Base-by-base conservation (phyloP, 1,140 invertebrate species). In the Popillia japonica region DNA sequence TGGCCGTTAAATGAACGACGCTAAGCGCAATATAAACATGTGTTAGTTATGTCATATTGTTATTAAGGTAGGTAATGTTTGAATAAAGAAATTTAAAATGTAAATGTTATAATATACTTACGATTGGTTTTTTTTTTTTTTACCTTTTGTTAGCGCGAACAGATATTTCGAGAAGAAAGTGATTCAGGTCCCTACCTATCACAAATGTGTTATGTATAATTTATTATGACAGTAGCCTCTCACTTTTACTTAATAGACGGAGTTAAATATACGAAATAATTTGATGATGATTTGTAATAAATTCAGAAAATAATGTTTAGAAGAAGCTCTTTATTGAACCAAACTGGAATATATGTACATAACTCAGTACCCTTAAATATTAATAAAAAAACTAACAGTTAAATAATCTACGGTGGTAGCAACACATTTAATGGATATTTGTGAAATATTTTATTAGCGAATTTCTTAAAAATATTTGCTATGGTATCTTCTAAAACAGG, bases 401-500 rank as follows among this genome's bases (percentile, higher is more conserved):
- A 40, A 14, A 9, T 48, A 8, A 7, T 83, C n/a, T 81, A 86
- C 78, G 79, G 61, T 9, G 86, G 85, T 75, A 86, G 81, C 40
- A 86, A 76, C 10, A 83, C 78, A 78, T 81, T 80, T 14, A 85
- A 80, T 7, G 85, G 86, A 82, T 85, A 86, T 79, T 86, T 86
- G 81, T 86, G 76, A 82, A 88, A 82, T 82, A 87, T 86, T 81
- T 89, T 90, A 78, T 92, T 91, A 0, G 90, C 85, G 27, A 92
- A 89, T n/a, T 88, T 87, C 74, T 89, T 90, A 59, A 91, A 86
- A 0, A 91, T 86, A 2, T 85, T 84, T 0, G 87, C 87, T 20
- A 92, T 85, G 0, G 87, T 88, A 27, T 89, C 87, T 80, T 89
- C 90, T 72, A 92, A 81, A 10, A 88, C 84, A 9, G 90, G 90